Evolutionary conservation across 2,113 vertebrate genomes (phyloP).

Genomic region (Piliocolobus tephrosceles): DNA sequence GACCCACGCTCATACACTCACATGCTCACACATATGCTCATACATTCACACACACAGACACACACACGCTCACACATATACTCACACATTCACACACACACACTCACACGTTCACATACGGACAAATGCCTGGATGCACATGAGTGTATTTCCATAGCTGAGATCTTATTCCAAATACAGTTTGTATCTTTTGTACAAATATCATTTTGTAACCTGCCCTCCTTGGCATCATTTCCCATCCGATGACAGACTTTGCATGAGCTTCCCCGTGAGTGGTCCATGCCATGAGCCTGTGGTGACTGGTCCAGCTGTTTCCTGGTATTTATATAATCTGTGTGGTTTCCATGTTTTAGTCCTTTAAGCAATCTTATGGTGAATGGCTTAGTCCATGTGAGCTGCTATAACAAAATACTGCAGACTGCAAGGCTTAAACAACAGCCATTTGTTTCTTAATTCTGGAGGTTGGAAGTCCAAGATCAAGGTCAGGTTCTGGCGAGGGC

Average conservation of each 20-base stretch:
- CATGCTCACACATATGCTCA: too few relatives aligned
- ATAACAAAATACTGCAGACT: not conserved
- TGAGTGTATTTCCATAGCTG: not conserved
- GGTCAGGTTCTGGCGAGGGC: not conserved
- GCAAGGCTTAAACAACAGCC: not conserved
- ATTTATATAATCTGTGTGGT: not conserved
- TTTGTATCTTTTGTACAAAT: not conserved
- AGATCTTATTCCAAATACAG: too few relatives aligned
- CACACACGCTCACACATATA: too few relatives aligned
- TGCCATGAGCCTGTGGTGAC: not conserved
- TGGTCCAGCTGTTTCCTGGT: not conserved
- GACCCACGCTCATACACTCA: too few relatives aligned
- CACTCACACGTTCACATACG: rapidly evolving
- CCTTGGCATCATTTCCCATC: not conserved
- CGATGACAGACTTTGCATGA: not conserved
- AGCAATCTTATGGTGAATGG: not conserved
- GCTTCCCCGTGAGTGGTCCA: not conserved
- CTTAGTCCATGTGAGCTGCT: not conserved
- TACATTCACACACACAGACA: too few relatives aligned
- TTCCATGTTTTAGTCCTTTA: not conserved
- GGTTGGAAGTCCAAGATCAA: not conserved
- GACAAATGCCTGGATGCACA: not conserved
- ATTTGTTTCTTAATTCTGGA: not conserved
- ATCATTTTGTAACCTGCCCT: not conserved
- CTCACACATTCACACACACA: too few relatives aligned